Evolutionary conservation across 2,888 invertebrate genomes (phyloP), one percentile per base, ranked within the genome.

Genomic region (Hirtodrosophila duncani): DNA sequence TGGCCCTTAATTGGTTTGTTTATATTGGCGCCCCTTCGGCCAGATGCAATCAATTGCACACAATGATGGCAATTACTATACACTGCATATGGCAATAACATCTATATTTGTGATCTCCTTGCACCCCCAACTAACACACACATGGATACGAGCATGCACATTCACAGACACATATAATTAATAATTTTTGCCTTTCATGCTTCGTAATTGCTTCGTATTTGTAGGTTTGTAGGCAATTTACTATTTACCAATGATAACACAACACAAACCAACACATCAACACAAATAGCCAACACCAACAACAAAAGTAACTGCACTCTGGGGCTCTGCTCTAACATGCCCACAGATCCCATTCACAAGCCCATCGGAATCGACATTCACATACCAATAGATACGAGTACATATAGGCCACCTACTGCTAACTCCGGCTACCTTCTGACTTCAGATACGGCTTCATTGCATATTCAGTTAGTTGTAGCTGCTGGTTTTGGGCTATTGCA

Each of bases 221-320:
- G 74, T 75, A 63, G 71, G 74, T 74, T 77, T 74, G 74, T 75
- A 63, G 71, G 74, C 75, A 68, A 74, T 74, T 71, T 70, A 64
- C 53, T 63, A 62, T 80, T 80, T 77, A 62, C 60, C 69, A 36
- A 60, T 75, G 60, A 71, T 72, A 72, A 68, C 78, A 57, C 65
- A 66, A 60, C 50, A 53, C 42, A 49, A 17, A 57, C 42, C 11
- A 26, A 9, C n/a, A 26, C 26, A 26, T 3, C 26, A 26, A 9
- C 9, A 20, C 3, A 20, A 20, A 20, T 20, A 16, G 17, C n/a
- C 23, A 39, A 18, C 45, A 37, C 8, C 31, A 29, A 2, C 11
- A 26, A 11, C 34, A 21, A 6, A 42, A 57, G 24, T 16, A 36
- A 57, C 67, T 50, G 46, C 67, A 43, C 71, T 57, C 57, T 18